Evolutionary conservation across 1,140 invertebrate genomes (phyloP).

Genomic region (Drosophila punjabiensis): DNA sequence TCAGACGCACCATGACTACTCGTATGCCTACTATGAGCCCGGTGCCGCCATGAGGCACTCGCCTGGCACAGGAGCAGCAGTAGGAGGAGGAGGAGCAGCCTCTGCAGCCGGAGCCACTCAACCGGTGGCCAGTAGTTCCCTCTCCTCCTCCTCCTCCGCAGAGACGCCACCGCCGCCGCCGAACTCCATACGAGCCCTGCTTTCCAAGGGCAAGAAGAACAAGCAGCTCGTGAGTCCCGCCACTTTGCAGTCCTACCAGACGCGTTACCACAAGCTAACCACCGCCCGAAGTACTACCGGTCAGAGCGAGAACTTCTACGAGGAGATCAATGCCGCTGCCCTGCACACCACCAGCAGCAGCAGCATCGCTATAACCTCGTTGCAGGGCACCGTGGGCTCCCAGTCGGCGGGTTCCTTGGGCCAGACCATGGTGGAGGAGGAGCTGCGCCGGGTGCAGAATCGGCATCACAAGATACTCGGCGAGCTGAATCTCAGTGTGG

Average conservation of each 20-base stretch:
- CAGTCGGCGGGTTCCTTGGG: slow-evolving; percentile 86
- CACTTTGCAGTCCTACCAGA: slow-evolving; percentile 74
- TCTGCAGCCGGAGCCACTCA: neutral
- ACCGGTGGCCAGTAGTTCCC: slow-evolving; percentile 54
- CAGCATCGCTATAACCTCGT: slow-evolving; percentile 7
- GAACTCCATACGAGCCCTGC: slow-evolving; percentile 84
- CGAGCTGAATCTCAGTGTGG: slow-evolving; percentile 94
- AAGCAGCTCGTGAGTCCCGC: slow-evolving; percentile 71
- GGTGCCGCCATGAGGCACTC: slow-evolving; percentile 87
- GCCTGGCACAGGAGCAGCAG: slow-evolving; percentile 86
- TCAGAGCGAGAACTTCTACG: slow-evolving; percentile 94
- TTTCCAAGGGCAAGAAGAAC: slow-evolving; percentile 81
- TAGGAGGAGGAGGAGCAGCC: neutral
- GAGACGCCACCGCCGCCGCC: slow-evolving; percentile 70
- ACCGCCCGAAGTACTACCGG: slow-evolving; percentile 87
- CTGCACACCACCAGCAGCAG: slow-evolving; percentile 73
- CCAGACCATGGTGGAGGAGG: slow-evolving; percentile 91
- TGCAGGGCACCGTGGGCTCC: slow-evolving; percentile 60
- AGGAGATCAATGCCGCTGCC: slow-evolving; percentile 89
- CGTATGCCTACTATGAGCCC: slow-evolving; percentile 92
- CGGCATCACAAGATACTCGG: slow-evolving; percentile 92
- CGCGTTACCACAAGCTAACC: slow-evolving; percentile 71
- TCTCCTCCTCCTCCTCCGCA: slow-evolving; percentile 11
- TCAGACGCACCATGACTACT: slow-evolving; percentile 87
- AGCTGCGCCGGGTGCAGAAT: slow-evolving; percentile 91